Evolutionary conservation across 2,888 invertebrate species (phyloP).

Genomic region (Drosophila imparisetae): DNA sequence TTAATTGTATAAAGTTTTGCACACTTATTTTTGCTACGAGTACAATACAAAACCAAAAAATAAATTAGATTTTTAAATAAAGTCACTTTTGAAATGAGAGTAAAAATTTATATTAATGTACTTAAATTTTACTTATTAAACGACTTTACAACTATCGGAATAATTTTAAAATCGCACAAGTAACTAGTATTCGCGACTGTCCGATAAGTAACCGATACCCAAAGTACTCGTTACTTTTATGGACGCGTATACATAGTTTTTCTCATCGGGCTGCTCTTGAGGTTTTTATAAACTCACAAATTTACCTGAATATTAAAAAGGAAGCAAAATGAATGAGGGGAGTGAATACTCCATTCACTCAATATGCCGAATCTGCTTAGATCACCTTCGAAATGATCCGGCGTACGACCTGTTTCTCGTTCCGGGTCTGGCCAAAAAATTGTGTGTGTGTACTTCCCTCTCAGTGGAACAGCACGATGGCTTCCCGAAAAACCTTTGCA

Average conservation of each 20-base stretch:
- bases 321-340: conserved; percentile 57
- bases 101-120: neutral
- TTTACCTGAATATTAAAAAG: conserved; percentile 19
- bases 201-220: conserved; percentile 50
- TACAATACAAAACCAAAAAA: neutral
- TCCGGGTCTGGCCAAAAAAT: conserved; percentile 80
- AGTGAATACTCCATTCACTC: conserved; percentile 70
- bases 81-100: neutral
- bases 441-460: conserved; percentile 80
- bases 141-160: conserved; percentile 9
- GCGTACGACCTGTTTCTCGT: conserved; percentile 75
- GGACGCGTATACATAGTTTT: conserved; percentile 66
- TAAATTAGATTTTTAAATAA: neutral
- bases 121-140: too few relatives aligned
- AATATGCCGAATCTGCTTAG: conserved; percentile 81
- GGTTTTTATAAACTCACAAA: conserved; percentile 35
- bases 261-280: conserved; percentile 49
- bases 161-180: neutral
- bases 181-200: conserved; percentile 18
- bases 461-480: conserved; percentile 81
- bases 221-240: conserved; percentile 51
- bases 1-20: neutral
- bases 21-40: neutral
- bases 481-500: conserved; percentile 80
- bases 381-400: conserved; percentile 65